Conservation (phyloP, 2,113 vertebrate species). For the Chaetorhynchus papuensis region DNA sequence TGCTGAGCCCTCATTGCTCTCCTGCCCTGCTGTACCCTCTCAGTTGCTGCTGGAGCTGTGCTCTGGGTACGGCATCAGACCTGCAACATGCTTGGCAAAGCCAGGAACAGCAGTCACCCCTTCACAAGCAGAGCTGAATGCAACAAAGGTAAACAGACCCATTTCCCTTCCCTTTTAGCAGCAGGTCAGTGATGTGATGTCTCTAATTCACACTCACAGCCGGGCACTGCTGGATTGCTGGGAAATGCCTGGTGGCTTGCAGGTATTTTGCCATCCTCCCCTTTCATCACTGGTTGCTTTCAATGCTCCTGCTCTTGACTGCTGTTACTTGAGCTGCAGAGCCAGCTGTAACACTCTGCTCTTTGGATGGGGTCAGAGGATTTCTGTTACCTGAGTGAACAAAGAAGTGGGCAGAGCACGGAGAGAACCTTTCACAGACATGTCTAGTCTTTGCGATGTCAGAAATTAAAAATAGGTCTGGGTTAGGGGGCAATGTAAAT, state of each 20-base stretch:
- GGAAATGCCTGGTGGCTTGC: neutral
- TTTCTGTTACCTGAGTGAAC: neutral
- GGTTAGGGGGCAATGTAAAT: neutral
- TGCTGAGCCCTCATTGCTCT: neutral
- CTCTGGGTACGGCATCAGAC: neutral
- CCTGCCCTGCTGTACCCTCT: neutral
- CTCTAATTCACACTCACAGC: neutral
- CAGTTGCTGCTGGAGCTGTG: neutral
- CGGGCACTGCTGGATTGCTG: neutral
- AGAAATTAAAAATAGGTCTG: neutral
- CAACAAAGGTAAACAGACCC: neutral
- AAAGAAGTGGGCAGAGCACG: neutral
- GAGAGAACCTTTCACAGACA: neutral
- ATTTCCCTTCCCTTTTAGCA: neutral
- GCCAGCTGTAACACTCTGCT: neutral
- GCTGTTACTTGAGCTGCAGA: neutral
- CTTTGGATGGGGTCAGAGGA: neutral
- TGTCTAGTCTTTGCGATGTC: accelerated
- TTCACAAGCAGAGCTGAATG: neutral
- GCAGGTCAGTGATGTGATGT: neutral
- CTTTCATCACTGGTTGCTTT: neutral
- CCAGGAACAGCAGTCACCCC: neutral
- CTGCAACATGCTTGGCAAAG: accelerated
- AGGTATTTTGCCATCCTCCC: neutral
- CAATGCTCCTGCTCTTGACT: neutral